Evolutionary conservation across 2,113 vertebrate species (phyloP), one percentile per base, ranked within the genome.

Genomic region (Gobio gobio): DNA sequence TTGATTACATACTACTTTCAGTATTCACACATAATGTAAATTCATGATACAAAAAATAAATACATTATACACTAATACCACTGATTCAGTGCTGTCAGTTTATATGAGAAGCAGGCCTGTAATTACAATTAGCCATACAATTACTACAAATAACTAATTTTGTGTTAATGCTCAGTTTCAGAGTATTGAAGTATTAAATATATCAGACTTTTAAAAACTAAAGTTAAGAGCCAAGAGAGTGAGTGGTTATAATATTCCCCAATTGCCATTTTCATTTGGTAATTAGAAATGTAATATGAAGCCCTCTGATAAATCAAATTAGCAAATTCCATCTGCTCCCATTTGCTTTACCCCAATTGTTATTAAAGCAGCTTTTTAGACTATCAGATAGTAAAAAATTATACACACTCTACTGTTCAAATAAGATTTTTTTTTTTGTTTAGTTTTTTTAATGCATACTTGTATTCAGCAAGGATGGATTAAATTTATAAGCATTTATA

Each of bases 281-380:
- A 47, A 74, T 74, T 74, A 49, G 43, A 74, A 26, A 49, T 49
- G 43, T n/a, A 74, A 74, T 74, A 74, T 74, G 47, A 73, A 74
- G 43, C 43, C 22, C n/a, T 49, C n/a, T 74, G 72, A 43, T 24
- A n/a, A 74, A 47, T 47, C 40, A 47, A 73, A 73, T 73, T 73
- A 3, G 40, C 2, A 49, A 49, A 74, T 74, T 74, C 12, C 43
- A 74, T 49, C 43, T 74, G 13, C 12, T 74, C 1, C n/a, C n/a
- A 12, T 74, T 47, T 74, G 13, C 16, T 49, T 74, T 49, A 74
- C 22, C 43, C 22, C 13, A 24, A 47, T 74, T 26, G 22, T 49
- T 26, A 49, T 26, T 74, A n/a, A 26, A 49, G 70, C 43, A 47
- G 43, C 14, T 45, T 73, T 5, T 2, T 40, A 6, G 6, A 40